phyloP scores from a whole-genome alignment of 2,113 vertebrate species.

The Actinemys pallida region DNA sequence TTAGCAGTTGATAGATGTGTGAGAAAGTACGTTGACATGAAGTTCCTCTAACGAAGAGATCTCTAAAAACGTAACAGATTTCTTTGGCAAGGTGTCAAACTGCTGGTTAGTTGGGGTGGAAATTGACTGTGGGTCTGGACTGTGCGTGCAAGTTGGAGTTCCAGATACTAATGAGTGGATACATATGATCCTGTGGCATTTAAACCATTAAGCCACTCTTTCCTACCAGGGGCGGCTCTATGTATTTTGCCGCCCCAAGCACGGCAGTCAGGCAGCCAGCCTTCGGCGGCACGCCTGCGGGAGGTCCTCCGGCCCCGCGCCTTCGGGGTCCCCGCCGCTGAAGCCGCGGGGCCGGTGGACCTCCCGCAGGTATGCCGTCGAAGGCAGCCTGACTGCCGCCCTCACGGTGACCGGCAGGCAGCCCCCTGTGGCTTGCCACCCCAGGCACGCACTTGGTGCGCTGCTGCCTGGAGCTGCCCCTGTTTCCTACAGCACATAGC shows the following conservation, averaged over 20 bases:
- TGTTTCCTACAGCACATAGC: not conserved
- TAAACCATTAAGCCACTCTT: not conserved
- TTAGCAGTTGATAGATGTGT: not conserved
- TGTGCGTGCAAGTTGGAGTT: not conserved
- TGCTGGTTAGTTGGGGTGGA: not conserved
- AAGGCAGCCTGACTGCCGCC: too few relatives aligned
- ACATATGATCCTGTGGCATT: not conserved
- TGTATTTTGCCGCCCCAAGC: too few relatives aligned
- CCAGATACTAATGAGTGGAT: not conserved
- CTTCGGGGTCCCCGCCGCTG: too few relatives aligned
- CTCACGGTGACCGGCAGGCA: too few relatives aligned
- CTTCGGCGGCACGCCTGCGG: too few relatives aligned
- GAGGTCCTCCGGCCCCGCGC: too few relatives aligned
- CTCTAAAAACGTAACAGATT: not conserved
- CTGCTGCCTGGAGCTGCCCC: too few relatives aligned
- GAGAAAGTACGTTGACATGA: not conserved
- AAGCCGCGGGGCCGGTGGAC: too few relatives aligned
- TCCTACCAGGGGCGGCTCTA: not conserved
- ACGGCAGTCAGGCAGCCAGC: too few relatives aligned
- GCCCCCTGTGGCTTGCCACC: too few relatives aligned
- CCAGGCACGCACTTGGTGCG: too few relatives aligned
- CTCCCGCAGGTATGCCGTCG: too few relatives aligned
- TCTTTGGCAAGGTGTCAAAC: rapidly evolving
- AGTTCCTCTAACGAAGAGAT: not conserved
- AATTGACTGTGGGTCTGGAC: rapidly evolving